phyloP scores from a whole-genome alignment of 2,113 vertebrate genomes.

The Cynoglossus semilaevis region DNA sequence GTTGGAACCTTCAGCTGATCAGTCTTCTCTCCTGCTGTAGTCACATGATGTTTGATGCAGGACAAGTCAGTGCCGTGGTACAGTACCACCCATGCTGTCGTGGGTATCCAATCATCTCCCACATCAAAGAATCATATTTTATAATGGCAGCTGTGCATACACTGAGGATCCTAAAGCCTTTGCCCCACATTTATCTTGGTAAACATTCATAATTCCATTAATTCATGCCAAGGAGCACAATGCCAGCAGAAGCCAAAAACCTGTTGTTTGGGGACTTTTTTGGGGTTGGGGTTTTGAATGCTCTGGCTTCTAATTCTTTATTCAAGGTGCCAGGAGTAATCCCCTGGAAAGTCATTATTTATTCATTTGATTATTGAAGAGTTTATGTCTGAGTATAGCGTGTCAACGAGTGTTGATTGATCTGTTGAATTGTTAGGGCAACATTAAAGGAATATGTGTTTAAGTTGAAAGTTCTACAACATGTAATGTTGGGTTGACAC shows the following conservation, averaged over 20 bases:
- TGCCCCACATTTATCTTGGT: constrained; percentile 25
- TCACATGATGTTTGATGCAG: constrained; percentile 14
- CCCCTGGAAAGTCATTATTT: constrained; percentile 11
- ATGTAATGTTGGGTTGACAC: too few relatives aligned
- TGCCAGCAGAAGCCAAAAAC: constrained; percentile 28
- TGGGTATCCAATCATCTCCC: constrained; percentile 1
- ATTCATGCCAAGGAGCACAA: constrained; percentile 37
- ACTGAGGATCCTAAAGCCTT: constrained; percentile 11
- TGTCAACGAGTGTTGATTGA: too few relatives aligned
- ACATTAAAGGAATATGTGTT: too few relatives aligned
- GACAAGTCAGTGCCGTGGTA: constrained; percentile 32
- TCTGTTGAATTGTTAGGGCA: too few relatives aligned
- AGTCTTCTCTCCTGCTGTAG: too few relatives aligned
- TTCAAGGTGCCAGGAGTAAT: constrained; percentile 37
- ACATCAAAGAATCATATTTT: constrained; percentile 18
- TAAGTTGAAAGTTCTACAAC: too few relatives aligned
- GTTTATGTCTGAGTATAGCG: too few relatives aligned
- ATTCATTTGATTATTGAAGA: too few relatives aligned
- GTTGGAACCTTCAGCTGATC: too few relatives aligned
- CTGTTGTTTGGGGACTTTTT: constrained; percentile 31
- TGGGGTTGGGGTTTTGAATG: constrained; percentile 22
- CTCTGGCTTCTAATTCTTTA: constrained; percentile 7
- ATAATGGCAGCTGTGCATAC: constrained; percentile 13
- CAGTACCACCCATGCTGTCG: constrained; percentile 7
- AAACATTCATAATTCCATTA: constrained; percentile 23